Conservation (phyloP, 2,888 invertebrate genomes). For the Odontomyia ornata region DNA sequence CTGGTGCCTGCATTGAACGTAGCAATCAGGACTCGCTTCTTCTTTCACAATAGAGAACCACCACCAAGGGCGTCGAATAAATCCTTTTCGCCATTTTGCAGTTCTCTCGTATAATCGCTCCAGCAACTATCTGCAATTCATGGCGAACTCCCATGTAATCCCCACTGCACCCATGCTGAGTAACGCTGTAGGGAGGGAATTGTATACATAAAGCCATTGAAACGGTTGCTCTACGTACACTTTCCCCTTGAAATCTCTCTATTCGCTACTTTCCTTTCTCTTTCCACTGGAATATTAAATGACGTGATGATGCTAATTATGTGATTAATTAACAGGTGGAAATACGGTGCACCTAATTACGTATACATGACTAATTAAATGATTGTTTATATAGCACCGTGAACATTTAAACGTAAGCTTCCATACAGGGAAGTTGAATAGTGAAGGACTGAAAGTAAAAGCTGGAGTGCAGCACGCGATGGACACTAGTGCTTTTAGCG, state of each 20-base stretch:
- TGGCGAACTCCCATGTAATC: not conserved
- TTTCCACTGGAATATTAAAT: conserved; percentile 62
- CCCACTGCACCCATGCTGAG: not conserved
- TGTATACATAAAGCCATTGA: not conserved
- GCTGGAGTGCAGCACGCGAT: not conserved
- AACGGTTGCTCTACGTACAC: not conserved
- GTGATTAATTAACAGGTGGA: conserved; percentile 62
- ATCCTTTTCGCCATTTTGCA: conserved; percentile 56
- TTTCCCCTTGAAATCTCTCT: conserved; percentile 26
- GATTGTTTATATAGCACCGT: conserved; percentile 47
- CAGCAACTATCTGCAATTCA: not conserved
- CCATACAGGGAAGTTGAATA: not conserved
- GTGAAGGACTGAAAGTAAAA: not conserved
- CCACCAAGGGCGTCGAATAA: not conserved
- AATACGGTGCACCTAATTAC: conserved; percentile 52
- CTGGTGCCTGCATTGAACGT: not conserved
- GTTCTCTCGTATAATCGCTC: conserved; percentile 54
- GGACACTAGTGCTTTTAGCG: not conserved
- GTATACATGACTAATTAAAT: conserved; percentile 53
- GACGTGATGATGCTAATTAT: conserved; percentile 65
- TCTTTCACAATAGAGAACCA: too few relatives aligned
- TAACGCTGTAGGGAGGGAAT: not conserved
- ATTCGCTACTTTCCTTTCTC: not conserved
- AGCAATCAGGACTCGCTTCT: not conserved
- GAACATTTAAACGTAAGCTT: not conserved